These are phyloP conservation scores for Drosophila sturtevanti DNA, from an alignment of 1,140 invertebrate species.

Conservation along the genomic window DNA sequence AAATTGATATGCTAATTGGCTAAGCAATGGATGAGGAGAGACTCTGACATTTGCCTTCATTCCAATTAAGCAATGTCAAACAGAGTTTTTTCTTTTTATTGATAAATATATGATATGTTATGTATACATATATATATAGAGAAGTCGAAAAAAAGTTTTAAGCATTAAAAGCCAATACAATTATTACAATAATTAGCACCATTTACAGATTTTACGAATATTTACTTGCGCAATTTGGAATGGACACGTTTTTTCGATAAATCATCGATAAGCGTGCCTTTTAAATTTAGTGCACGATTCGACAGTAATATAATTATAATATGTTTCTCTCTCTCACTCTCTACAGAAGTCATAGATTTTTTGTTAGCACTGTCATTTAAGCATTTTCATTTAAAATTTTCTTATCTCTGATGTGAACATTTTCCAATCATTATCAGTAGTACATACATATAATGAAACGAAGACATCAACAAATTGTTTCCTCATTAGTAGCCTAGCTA, in stretches of 20 bases:
- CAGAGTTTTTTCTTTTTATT: conserved; percentile 1
- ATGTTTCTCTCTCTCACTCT: no score
- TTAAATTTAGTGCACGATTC: conserved; percentile 29
- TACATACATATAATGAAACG: conserved; percentile 3
- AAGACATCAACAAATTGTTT: conserved; percentile 57
- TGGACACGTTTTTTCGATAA: conserved; percentile 58
- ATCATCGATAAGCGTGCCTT: conserved; percentile 58
- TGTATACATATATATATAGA: no score
- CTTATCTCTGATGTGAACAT: conserved; percentile 10
- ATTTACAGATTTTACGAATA: conserved; percentile 14
- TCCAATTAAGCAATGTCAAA: conserved; percentile 26
- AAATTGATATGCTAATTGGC: conserved; percentile 60
- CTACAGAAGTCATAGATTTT: conserved; percentile 1
- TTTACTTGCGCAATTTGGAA: conserved; percentile 44
- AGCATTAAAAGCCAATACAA: conserved; percentile 24
- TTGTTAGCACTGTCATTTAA: neutral
- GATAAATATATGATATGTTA: no score
- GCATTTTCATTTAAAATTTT: conserved; percentile 5
- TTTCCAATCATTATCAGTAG: conserved; percentile 38
- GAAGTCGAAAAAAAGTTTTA: neutral
- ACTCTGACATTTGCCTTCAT: neutral
- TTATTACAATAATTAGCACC: conserved; percentile 63
- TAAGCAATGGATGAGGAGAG: conserved; percentile 9
- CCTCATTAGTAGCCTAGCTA: conserved; percentile 47
- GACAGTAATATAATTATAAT: conserved; percentile 7